phyloP scores from a whole-genome alignment of 2,888 invertebrate genomes.

The Aspidapion aeneum region DNA sequence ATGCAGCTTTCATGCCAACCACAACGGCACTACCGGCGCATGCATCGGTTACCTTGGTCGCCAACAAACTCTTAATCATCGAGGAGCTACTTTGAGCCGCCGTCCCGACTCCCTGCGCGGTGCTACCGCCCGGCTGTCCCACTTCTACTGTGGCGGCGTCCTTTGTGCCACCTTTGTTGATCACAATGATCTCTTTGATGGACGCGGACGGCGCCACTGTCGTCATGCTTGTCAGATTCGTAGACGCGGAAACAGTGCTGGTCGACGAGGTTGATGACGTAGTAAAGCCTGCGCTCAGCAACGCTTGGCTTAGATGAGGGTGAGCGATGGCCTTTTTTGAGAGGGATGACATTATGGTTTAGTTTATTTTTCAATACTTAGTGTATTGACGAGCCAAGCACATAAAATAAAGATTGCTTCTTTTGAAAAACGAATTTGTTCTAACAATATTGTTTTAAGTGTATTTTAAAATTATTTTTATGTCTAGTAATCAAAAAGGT shows the following conservation, averaged over 20 bases:
- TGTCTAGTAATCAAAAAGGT: too few relatives aligned
- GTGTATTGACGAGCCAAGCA: too few relatives aligned
- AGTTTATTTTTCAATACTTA: too few relatives aligned
- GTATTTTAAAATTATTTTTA: too few relatives aligned
- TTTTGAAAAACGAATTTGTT: too few relatives aligned
- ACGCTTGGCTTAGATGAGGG: constrained; percentile 60
- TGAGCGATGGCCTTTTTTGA: constrained; percentile 56
- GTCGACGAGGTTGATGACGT: constrained; percentile 35
- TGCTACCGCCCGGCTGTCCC: constrained; percentile 10
- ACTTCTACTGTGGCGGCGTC: neutral
- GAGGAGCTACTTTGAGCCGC: constrained; percentile 58
- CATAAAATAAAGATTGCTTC: too few relatives aligned
- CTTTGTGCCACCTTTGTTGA: constrained; percentile 10
- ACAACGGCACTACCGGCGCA: constrained; percentile 21
- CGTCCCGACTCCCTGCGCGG: neutral
- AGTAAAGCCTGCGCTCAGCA: constrained; percentile 45
- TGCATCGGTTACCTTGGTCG: constrained; percentile 81
- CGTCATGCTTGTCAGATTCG: constrained; percentile 20
- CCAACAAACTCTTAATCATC: constrained; percentile 89
- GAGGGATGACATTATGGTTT: too few relatives aligned
- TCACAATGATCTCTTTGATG: constrained; percentile 6
- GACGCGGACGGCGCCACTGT: constrained; percentile 8
- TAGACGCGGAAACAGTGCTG: constrained; percentile 21
- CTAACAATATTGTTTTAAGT: too few relatives aligned
- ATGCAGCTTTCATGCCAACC: constrained; percentile 45